Percentiles rank a stretch among this genome's conserved stretches.
These are phyloP conservation scores for Plebejus argus DNA, from an alignment of 2,888 invertebrate species.

Conservation along the genomic window DNA sequence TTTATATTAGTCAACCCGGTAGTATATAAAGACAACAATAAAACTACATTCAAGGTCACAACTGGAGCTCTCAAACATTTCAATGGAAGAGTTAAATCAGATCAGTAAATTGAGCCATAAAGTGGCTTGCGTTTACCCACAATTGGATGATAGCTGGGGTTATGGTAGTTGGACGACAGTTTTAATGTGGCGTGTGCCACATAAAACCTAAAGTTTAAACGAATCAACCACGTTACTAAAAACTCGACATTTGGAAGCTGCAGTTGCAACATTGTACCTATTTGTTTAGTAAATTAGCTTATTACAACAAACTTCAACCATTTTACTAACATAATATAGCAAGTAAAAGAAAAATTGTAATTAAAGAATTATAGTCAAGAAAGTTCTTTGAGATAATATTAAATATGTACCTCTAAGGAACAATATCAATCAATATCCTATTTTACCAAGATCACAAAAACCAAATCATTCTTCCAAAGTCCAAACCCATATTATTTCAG, in stretches of 20 bases:
- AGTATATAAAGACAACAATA: not conserved
- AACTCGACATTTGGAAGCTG: not conserved
- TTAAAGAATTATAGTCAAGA: too few species aligned
- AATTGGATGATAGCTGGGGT: slow-evolving; percentile 49
- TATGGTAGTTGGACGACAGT: slow-evolving; percentile 43
- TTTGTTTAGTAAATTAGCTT: too few species aligned
- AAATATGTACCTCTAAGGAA: too few species aligned
- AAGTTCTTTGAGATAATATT: too few species aligned
- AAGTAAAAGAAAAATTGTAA: too few species aligned
- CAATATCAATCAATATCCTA: too few species aligned
- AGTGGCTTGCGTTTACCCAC: slow-evolving; percentile 32
- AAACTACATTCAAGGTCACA: not conserved
- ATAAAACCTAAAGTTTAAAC: slow-evolving; percentile 36
- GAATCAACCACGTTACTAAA: slow-evolving; percentile 1
- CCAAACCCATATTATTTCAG: too few species aligned
- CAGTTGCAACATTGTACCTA: not conserved
- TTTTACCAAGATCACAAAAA: too few species aligned
- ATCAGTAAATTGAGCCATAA: slow-evolving; percentile 35
- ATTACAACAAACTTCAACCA: too few species aligned
- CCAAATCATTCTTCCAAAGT: too few species aligned
- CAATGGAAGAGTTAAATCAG: slow-evolving; percentile 39
- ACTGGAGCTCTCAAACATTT: not conserved
- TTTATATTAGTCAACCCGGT: not conserved
- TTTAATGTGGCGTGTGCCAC: slow-evolving; percentile 39
- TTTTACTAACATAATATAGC: too few species aligned